Evolutionary conservation across 1,140 invertebrate genomes (phyloP).

Genomic region (Muscidifurax raptorellus): DNA sequence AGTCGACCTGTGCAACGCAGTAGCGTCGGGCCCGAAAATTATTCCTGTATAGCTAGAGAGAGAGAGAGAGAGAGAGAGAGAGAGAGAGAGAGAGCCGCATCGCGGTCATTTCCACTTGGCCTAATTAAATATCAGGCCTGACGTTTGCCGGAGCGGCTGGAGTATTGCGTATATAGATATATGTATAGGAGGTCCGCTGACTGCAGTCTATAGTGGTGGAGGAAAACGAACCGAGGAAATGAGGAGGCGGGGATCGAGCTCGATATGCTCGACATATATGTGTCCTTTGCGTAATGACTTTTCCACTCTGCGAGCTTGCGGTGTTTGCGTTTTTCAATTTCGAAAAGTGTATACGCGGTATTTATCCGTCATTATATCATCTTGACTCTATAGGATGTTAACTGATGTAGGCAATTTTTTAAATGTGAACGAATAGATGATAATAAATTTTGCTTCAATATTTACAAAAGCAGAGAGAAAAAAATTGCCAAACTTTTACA

Average conservation of each 20-base stretch:
- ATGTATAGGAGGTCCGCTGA: background rate
- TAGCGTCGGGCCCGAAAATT: conserved; percentile 63
- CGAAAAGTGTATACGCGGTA: background rate
- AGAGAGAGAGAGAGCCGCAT: background rate
- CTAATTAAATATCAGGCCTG: conserved; percentile 13
- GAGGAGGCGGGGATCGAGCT: background rate
- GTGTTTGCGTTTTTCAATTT: background rate
- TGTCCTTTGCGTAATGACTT: background rate
- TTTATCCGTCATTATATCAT: too few species aligned
- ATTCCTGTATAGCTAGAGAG: conserved; percentile 57
- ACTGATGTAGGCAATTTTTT: too few species aligned
- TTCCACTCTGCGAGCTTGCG: background rate
- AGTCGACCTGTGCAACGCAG: background rate
- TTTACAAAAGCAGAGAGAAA: too few species aligned
- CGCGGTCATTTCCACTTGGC: conserved; percentile 22
- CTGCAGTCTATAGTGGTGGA: background rate
- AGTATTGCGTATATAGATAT: too few species aligned
- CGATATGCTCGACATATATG: background rate
- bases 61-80: conserved; percentile 14
- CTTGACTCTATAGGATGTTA: too few species aligned
- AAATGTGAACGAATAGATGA: too few species aligned
- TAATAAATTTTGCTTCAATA: too few species aligned
- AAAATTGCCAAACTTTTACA: too few species aligned
- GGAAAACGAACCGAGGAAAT: background rate
- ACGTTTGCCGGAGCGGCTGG: background rate